Evolutionary conservation across 1,140 invertebrate genomes (phyloP).

Genomic region (Cherax quadricarinatus): DNA sequence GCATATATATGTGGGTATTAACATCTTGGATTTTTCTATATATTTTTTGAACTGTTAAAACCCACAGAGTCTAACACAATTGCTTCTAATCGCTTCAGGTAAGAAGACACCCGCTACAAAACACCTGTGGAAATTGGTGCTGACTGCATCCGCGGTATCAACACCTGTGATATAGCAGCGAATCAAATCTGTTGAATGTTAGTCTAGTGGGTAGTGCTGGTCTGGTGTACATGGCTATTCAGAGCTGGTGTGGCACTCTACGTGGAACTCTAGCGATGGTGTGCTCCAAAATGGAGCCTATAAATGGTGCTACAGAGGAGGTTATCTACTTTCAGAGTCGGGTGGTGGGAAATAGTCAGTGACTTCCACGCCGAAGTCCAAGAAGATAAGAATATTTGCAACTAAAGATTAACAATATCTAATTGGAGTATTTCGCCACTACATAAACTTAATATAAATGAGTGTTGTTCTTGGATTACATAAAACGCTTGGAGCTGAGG

Average conservation of each 20-base stretch:
- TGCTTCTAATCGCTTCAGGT: conserved; percentile 8
- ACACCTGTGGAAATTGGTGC: conserved; percentile 13
- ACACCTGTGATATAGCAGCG: conserved; percentile 44
- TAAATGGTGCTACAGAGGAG: not conserved
- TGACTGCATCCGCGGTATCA: not conserved
- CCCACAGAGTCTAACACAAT: conserved; percentile 1
- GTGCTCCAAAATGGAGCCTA: not conserved
- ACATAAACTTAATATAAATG: too few relatives aligned
- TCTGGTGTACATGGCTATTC: not conserved
- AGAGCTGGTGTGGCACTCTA: not conserved
- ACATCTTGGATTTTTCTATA: not conserved
- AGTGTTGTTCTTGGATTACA: too few relatives aligned
- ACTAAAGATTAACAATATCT: too few relatives aligned
- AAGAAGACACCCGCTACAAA: not conserved
- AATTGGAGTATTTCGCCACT: too few relatives aligned
- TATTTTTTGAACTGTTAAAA: not conserved
- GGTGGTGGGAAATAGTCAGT: too few relatives aligned
- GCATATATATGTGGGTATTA: not conserved
- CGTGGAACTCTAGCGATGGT: conserved; percentile 1
- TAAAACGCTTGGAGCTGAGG: too few relatives aligned
- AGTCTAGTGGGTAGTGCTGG: conserved; percentile 23
- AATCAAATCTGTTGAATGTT: conserved; percentile 45
- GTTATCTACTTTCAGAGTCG: too few relatives aligned
- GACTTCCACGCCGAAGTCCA: too few relatives aligned
- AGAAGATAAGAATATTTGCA: too few relatives aligned